Percentiles rank a stretch among this genome's conserved stretches.
phyloP scores from a whole-genome alignment of 2,888 invertebrate genomes.

The Dexiosoma caninum region DNA sequence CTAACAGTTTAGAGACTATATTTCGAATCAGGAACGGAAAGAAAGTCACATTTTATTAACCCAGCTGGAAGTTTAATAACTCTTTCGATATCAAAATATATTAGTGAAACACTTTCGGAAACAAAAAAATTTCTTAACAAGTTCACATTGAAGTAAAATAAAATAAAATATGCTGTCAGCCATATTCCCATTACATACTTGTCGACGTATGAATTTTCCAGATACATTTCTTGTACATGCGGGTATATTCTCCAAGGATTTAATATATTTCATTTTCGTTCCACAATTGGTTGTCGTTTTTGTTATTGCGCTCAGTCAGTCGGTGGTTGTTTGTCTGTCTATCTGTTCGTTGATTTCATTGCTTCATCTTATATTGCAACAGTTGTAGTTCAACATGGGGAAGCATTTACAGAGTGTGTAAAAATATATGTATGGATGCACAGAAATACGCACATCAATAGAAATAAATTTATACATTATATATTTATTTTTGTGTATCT shows the following conservation, averaged over 20 bases:
- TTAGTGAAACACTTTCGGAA: no score
- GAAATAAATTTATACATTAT: background rate
- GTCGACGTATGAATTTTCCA: background rate
- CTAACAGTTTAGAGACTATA: no score
- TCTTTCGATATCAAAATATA: no score
- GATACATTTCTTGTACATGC: conserved; percentile 17
- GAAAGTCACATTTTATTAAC: no score
- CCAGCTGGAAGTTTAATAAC: no score
- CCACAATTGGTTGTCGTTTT: conserved; percentile 17
- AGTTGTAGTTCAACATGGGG: conserved; percentile 37
- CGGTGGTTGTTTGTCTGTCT: conserved; percentile 52
- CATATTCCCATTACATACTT: background rate
- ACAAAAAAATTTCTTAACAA: background rate
- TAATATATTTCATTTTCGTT: conserved; percentile 35
- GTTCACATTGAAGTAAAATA: background rate
- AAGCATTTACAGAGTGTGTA: no score
- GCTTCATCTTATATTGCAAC: conserved; percentile 47
- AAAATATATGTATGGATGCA: background rate
- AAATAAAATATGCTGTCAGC: background rate
- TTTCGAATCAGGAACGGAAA: no score
- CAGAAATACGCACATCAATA: background rate
- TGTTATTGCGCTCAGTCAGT: background rate
- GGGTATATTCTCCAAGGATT: conserved; percentile 31
- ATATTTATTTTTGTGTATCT: background rate
- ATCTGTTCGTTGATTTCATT: conserved; percentile 43